Evolutionary conservation across 2,113 vertebrate genomes (phyloP).

Genomic region (Hiodon tergisus): DNA sequence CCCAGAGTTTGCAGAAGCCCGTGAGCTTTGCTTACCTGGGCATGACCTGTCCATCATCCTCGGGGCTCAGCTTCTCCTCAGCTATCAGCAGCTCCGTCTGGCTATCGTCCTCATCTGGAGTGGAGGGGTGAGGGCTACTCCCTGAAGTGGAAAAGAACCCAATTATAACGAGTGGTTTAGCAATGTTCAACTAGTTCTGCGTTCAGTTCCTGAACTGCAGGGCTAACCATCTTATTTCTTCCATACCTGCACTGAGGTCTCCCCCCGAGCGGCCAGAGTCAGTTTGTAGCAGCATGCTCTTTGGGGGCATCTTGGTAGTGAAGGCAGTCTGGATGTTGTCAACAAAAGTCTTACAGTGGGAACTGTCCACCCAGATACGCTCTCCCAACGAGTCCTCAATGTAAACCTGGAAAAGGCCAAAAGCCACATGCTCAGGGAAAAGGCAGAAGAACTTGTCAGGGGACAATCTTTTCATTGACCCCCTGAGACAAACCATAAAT

Average conservation of each 20-base stretch:
- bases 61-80: conserved; percentile 93
- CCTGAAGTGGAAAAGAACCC: conserved; percentile 55
- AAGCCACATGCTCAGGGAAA: background rate
- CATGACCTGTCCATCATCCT: conserved; percentile 92
- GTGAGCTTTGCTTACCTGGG: conserved; percentile 67
- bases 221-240: too few relatives aligned
- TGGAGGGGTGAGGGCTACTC: conserved; percentile 90
- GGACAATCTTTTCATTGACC: too few relatives aligned
- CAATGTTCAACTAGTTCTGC: background rate
- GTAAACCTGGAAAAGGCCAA: conserved; percentile 73
- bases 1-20: too few relatives aligned
- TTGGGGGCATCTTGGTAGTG: conserved; percentile 90
- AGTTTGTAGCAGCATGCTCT: conserved; percentile 85
- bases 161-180: background rate
- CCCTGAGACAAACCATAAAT: too few relatives aligned
- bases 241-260: conserved; percentile 86
- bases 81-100: conserved; percentile 91
- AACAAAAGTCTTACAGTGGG: conserved; percentile 91
- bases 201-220: background rate
- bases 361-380: conserved; percentile 96
- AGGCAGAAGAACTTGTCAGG: too few relatives aligned
- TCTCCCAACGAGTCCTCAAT: conserved; percentile 96
- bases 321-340: conserved; percentile 98
- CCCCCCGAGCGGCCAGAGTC: conserved; percentile 76
- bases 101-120: conserved; percentile 92